Conservation (phyloP, 2,797 vertebrate genomes). For the Botia almorhae region DNA sequence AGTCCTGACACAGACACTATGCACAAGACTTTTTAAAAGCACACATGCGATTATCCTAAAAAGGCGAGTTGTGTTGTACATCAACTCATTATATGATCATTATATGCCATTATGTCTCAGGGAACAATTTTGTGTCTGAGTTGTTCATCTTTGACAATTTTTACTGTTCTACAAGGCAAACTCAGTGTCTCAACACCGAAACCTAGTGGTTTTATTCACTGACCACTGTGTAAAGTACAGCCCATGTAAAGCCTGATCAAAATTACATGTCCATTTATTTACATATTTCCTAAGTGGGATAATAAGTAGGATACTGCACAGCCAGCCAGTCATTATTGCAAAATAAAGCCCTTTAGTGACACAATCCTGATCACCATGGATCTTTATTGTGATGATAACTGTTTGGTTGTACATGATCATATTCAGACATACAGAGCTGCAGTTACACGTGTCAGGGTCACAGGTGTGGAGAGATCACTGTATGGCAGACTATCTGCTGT, state of each 20-base stretch:
- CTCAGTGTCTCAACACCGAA: no score
- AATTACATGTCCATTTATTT: no score
- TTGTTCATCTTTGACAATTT: neutral
- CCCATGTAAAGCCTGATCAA: no score
- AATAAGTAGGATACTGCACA: no score
- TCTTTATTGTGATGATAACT: neutral
- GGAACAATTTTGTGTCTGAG: neutral
- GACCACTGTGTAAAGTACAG: no score
- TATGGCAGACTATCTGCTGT: no score
- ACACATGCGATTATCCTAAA: neutral
- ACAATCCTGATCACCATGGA: neutral
- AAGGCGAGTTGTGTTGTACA: neutral
- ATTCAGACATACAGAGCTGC: neutral
- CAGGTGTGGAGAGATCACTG: no score
- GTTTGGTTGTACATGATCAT: neutral
- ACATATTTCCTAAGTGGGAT: no score
- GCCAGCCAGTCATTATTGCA: neutral
- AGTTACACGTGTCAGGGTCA: neutral
- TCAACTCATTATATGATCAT: no score
- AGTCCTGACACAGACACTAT: neutral
- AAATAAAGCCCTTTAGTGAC: neutral
- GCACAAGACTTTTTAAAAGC: slow-evolving; percentile 9
- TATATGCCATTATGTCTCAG: neutral
- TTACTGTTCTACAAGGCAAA: no score
- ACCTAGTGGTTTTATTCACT: no score